These are phyloP conservation scores for Plagodis dolabraria DNA, from an alignment of 2,888 invertebrate species.

Conservation along the genomic window DNA sequence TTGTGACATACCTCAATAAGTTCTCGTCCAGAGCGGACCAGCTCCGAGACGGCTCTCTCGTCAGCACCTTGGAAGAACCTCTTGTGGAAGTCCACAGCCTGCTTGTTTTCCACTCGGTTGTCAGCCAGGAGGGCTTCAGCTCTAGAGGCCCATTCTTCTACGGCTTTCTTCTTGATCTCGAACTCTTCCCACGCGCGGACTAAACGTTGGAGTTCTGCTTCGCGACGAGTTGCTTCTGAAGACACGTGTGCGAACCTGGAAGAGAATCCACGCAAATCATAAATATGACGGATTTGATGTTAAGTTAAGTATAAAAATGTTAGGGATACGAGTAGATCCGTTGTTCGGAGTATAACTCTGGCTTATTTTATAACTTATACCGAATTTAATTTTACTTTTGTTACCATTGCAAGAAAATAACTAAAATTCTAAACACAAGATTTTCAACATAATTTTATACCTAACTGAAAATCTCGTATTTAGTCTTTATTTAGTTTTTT, in stretches of 20 bases:
- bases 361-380: too few species aligned
- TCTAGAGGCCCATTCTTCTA: slow-evolving; percentile 94
- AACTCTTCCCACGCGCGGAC: slow-evolving; percentile 94
- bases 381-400: too few species aligned
- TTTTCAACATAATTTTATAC: too few species aligned
- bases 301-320: too few species aligned
- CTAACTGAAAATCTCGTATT: too few species aligned
- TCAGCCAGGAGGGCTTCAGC: slow-evolving; percentile 93
- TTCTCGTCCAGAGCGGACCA: slow-evolving; percentile 91
- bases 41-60: slow-evolving; percentile 92
- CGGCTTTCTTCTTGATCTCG: slow-evolving; percentile 90
- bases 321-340: too few species aligned
- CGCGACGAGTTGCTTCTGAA: slow-evolving; percentile 90
- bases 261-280: background rate
- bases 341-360: too few species aligned
- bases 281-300: too few species aligned
- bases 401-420: too few species aligned
- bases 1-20: slow-evolving; percentile 81
- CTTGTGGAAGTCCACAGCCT: slow-evolving; percentile 93
- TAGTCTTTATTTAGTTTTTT: too few species aligned
- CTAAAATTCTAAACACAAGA: too few species aligned
- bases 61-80: slow-evolving; percentile 95
- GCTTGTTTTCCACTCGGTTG: slow-evolving; percentile 91
- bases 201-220: slow-evolving; percentile 91
- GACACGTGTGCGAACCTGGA: slow-evolving; percentile 89